A percentile compares a stretch with the other conserved stretches of the same genome.
Conservation (phyloP, 2,888 invertebrate species). For the Drosophila yooni region DNA sequence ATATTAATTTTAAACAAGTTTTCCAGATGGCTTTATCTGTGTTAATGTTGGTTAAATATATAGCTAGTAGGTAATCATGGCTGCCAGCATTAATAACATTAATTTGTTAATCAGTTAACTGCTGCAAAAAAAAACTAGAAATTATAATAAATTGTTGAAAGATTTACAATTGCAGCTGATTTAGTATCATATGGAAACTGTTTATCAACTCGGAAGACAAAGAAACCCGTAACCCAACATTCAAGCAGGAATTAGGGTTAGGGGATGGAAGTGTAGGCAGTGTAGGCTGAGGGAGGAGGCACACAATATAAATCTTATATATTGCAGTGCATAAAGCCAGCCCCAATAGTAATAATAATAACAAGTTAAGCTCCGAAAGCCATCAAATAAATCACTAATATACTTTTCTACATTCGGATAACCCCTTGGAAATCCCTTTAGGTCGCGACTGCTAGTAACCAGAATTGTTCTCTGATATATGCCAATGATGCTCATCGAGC, state of each 20-base stretch:
- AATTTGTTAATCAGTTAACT: not conserved
- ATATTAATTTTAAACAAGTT: not conserved
- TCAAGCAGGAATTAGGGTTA: not conserved
- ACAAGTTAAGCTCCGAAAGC: not conserved
- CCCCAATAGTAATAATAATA: not conserved
- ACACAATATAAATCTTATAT: not conserved
- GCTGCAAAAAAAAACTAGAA: not conserved
- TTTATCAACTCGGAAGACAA: not conserved
- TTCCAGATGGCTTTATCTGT: not conserved
- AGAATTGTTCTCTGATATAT: constrained; percentile 47
- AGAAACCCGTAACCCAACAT: not conserved
- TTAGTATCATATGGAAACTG: not conserved
- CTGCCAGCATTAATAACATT: no score
- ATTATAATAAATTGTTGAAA: not conserved
- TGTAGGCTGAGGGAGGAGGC: not conserved
- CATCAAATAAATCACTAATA: not conserved
- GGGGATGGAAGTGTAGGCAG: not conserved
- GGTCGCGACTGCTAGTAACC: not conserved
- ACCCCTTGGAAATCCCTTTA: not conserved
- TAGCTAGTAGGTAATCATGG: no score
- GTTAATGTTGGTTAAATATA: not conserved
- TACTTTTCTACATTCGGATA: not conserved
- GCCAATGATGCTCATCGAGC: constrained; percentile 70
- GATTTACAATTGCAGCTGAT: not conserved
- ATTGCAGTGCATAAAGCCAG: not conserved